These are phyloP conservation scores for Pachypeltis micranthus DNA, from an alignment of 1,140 invertebrate genomes.

Conservation along the genomic window DNA sequence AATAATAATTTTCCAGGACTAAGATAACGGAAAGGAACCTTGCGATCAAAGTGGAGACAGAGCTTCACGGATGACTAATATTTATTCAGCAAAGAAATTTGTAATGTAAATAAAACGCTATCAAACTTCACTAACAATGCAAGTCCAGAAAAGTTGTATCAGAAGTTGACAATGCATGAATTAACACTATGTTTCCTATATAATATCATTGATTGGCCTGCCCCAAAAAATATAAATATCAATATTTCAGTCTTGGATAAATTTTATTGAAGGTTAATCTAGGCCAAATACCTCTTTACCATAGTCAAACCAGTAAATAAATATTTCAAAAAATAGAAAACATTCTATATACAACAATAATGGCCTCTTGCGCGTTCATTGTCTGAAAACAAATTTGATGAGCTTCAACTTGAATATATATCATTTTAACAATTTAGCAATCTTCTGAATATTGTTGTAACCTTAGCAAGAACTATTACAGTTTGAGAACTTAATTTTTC, in stretches of 20 bases:
- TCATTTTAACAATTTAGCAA: conserved; percentile 5
- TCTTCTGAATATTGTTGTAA: conserved; percentile 5
- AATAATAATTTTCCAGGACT: no score
- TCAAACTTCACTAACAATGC: no score
- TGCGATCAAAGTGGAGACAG: no score
- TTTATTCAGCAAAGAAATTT: no score
- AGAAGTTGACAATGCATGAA: no score
- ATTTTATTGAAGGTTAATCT: conserved; percentile 1
- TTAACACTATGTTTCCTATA: no score
- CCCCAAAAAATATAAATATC: conserved; percentile 19
- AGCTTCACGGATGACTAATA: no score
- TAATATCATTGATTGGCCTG: conserved; percentile 1
- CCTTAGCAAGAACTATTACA: neutral
- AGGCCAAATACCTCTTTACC: neutral
- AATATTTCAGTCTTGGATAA: conserved; percentile 18
- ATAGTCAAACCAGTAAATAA: conserved; percentile 10
- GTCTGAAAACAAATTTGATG: neutral
- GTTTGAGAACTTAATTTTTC: neutral
- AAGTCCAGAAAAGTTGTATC: no score
- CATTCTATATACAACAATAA: conserved; percentile 19
- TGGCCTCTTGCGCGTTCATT: neutral
- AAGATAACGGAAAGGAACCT: no score
- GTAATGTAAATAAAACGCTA: no score
- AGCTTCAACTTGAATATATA: neutral
- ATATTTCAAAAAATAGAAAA: conserved; percentile 16